A percentile compares a stretch with the other conserved stretches of the same genome.
Conservation (phyloP, 2,888 invertebrate genomes). For the Alitta virens region DNA sequence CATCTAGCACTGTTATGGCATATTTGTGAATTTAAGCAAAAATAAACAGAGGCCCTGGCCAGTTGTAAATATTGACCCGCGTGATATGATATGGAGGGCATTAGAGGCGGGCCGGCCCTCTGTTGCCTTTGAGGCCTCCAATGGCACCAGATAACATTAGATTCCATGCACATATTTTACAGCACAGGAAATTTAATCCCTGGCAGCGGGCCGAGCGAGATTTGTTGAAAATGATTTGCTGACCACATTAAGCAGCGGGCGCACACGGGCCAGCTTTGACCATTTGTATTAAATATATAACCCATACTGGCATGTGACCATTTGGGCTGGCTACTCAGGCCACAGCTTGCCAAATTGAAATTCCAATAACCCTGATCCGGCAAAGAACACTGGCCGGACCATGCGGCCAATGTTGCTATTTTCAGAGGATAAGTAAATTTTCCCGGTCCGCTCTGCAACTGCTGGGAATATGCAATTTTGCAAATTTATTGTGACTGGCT, state of each 20-base stretch:
- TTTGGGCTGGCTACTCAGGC: too few relatives aligned
- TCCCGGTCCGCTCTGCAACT: background rate
- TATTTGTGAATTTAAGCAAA: conserved; percentile 17
- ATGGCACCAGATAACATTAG: background rate
- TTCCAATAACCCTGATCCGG: background rate
- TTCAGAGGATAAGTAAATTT: conserved; percentile 2
- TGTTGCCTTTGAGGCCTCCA: background rate
- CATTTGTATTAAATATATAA: too few relatives aligned
- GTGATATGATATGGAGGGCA: conserved; percentile 1
- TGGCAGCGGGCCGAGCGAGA: background rate
- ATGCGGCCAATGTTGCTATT: background rate
- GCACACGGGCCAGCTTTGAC: too few relatives aligned
- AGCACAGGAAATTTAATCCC: background rate
- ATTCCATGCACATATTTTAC: conserved; percentile 10
- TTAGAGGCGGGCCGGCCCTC: background rate
- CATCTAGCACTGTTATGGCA: background rate
- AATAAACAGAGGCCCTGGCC: conserved; percentile 10
- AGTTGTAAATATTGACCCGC: conserved; percentile 12
- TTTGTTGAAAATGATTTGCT: conserved; percentile 8
- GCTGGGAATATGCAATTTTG: conserved; percentile 1
- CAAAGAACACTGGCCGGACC: background rate
- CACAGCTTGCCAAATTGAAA: background rate
- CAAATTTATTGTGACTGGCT: conserved; percentile 2
- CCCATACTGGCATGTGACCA: too few relatives aligned
- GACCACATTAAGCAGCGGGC: background rate